Conservation (phyloP, 2,113 vertebrate genomes). For the Austrofundulus limnaeus region DNA sequence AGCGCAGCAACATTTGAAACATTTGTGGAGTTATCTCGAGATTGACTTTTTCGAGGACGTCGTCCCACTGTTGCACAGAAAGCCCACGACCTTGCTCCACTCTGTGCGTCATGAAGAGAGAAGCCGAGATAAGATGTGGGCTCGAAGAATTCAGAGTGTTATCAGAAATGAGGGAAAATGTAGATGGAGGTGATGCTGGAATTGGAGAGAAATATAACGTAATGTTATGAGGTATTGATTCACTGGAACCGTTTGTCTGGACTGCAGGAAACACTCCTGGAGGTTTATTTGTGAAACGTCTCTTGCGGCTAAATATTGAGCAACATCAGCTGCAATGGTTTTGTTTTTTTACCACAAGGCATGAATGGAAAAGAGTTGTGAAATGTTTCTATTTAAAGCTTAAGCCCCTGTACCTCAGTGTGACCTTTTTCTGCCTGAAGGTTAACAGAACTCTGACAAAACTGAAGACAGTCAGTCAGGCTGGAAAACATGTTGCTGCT, state of each 20-base stretch:
- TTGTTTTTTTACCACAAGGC: not conserved
- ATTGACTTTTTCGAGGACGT: constrained; percentile 17
- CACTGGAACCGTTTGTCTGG: not conserved
- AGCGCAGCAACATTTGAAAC: constrained; percentile 33
- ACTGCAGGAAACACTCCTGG: not conserved
- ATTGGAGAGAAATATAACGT: constrained; percentile 30
- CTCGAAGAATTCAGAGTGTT: constrained; percentile 48
- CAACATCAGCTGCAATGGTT: not conserved
- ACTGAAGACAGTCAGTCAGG: not conserved
- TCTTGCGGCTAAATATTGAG: constrained; percentile 3
- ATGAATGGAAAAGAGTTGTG: not conserved
- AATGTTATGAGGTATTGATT: not conserved
- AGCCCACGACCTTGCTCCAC: constrained; percentile 42
- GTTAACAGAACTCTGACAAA: not conserved
- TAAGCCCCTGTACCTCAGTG: not conserved
- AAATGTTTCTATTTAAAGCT: not conserved
- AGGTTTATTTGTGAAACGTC: not conserved
- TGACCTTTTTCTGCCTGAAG: not conserved
- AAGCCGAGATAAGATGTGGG: constrained; percentile 50
- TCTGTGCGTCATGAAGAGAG: constrained; percentile 55
- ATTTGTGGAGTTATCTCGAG: constrained; percentile 7
- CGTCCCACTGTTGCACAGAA: constrained; percentile 35
- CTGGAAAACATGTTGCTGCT: not conserved
- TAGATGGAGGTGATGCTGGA: constrained; percentile 31
- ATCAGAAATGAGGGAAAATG: constrained; percentile 39